phyloP scores from a whole-genome alignment of 1,140 invertebrate genomes.

The Ctenoplectra terminalis region DNA sequence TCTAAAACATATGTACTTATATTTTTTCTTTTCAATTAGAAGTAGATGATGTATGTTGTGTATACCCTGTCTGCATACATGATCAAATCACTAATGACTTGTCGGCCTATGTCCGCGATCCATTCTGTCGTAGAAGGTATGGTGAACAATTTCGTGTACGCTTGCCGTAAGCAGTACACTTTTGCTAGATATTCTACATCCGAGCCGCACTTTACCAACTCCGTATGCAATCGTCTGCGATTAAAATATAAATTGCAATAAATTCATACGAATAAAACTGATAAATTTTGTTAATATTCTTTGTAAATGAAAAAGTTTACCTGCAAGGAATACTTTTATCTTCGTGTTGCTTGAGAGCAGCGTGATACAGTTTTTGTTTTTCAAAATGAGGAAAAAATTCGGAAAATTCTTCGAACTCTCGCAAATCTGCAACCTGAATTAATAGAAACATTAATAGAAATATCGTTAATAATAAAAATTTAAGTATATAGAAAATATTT shows the following conservation, averaged over 20 bases:
- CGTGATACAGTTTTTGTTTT: constrained; percentile 91
- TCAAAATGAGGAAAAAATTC: constrained; percentile 90
- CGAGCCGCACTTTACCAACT: constrained; percentile 93
- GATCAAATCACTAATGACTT: constrained; percentile 94
- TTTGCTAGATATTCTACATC: constrained; percentile 97
- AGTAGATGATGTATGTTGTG: constrained; percentile 40
- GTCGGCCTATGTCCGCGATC: constrained; percentile 93
- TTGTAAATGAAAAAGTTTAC: constrained; percentile 71
- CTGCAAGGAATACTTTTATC: constrained; percentile 91
- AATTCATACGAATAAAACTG: background rate
- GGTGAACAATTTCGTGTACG: constrained; percentile 92
- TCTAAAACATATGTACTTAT: background rate
- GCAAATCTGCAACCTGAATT: constrained; percentile 92
- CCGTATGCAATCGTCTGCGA: constrained; percentile 89
- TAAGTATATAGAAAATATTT: background rate
- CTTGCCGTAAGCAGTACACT: constrained; percentile 94
- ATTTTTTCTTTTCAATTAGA: background rate
- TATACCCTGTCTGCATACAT: constrained; percentile 93
- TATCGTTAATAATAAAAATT: background rate
- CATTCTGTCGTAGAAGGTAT: constrained; percentile 88
- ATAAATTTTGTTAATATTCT: background rate
- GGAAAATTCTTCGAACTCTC: constrained; percentile 93
- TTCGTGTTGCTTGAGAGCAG: constrained; percentile 89
- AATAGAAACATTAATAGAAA: constrained; percentile 26
- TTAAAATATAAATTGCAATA: constrained; percentile 24